Evolutionary conservation across 1,140 invertebrate species (phyloP), one percentile per base, ranked within the genome.

Genomic region (Macrotrachela quadricornifera): DNA sequence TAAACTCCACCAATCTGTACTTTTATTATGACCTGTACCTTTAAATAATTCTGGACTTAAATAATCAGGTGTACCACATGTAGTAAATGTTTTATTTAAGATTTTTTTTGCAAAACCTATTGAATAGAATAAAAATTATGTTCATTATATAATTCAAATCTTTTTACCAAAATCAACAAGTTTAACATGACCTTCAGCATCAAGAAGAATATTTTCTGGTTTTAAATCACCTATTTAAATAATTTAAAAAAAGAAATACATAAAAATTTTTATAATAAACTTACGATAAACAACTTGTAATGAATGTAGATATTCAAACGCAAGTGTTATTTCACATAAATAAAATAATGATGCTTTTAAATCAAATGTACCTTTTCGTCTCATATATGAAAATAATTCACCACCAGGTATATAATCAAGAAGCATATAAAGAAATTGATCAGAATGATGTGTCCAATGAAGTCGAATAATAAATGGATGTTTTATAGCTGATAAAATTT

Each of bases 1-100:
- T 61, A 95, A 73, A 12, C 88, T 86, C 90, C 90, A 95, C 85
- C 86, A 95, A 64, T 95, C 90, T 0, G 95, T 90, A 6, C 85
- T 85, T 68, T 85, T 90, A 64, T 94, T 94, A 69, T 95, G 87
- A 41, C 90, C 90, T 74, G 90, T 91, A 57, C 83, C 85, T 65
- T 87, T 84, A 56, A 94, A 90, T 56, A 94, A 90, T 72, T 95
- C 90, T 16, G 90, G 44, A 21, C 10, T 13, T 6, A 46, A 6
- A 21, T 17, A 46, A 6, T 46, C 44, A 6, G 44, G 44, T 51
- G 92, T 99, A 56, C 92, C 92, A 74, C 92, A 99, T 74, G 97
- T 97, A 46, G 92, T 97, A 73, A 88, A 90, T n/a, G 92, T 99
- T 59, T 86, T 94, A 30, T 30, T 30, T 30, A 4, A 8, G 8